These are phyloP conservation scores for Hippocampus zosterae DNA, from an alignment of 2,113 vertebrate genomes.

Conservation along the genomic window DNA sequence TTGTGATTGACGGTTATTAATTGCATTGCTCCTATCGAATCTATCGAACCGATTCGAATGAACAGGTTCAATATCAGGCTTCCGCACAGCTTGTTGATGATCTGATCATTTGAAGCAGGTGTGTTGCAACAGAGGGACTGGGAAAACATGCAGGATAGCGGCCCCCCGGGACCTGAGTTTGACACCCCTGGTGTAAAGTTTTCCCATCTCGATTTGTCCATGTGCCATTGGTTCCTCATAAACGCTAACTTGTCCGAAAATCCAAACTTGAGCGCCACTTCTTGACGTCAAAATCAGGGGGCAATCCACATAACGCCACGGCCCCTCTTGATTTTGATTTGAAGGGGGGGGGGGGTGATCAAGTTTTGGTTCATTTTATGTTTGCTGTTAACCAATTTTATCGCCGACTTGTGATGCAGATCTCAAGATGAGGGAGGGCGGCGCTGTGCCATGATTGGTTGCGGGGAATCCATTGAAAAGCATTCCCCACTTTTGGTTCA, in stretches of 20 bases:
- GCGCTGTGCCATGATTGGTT: neutral
- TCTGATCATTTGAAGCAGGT: too few relatives aligned
- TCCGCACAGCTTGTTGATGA: too few relatives aligned
- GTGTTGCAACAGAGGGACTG: too few relatives aligned
- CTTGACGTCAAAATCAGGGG: constrained; percentile 17
- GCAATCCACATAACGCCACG: neutral
- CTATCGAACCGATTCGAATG: too few relatives aligned
- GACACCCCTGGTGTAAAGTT: too few relatives aligned
- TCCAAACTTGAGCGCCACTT: constrained; percentile 44
- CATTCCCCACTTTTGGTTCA: neutral
- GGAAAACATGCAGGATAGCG: too few relatives aligned
- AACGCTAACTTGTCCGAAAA: constrained; percentile 36
- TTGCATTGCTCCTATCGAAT: too few relatives aligned
- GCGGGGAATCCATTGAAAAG: neutral
- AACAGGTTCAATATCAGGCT: too few relatives aligned
- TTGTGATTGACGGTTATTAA: too few relatives aligned
- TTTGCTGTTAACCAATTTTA: neutral
- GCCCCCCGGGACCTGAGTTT: too few relatives aligned
- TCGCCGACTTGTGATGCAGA: constrained; percentile 42
- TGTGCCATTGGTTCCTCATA: constrained; percentile 58
- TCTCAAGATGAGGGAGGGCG: constrained; percentile 32
- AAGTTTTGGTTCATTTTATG: constrained; percentile 45
- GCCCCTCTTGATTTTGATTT: constrained; percentile 8
- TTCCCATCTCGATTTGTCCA: constrained; percentile 35
- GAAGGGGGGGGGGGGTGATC: constrained; percentile 18